Evolutionary conservation across 1,140 invertebrate species (phyloP).

Genomic region (Trichonephila clavipes): DNA sequence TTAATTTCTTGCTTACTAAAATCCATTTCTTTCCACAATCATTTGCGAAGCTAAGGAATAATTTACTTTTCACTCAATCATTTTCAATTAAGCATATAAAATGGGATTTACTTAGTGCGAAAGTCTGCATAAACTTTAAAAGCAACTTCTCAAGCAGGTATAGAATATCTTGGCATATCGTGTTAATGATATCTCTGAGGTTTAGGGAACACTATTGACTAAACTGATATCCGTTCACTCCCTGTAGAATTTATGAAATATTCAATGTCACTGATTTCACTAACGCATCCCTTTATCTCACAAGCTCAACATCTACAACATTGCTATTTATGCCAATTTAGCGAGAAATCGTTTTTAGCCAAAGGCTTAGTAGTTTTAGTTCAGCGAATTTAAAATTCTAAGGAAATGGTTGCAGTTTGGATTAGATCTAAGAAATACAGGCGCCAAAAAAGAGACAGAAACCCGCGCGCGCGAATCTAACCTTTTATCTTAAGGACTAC

Average conservation of each 20-base stretch:
- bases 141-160: neutral
- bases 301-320: neutral
- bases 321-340: neutral
- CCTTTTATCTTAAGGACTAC: neutral
- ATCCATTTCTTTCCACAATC: neutral
- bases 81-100: neutral
- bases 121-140: neutral
- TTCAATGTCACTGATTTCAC: slow-evolving; percentile 50
- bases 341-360: slow-evolving; percentile 60
- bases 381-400: slow-evolving; percentile 17
- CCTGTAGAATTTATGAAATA: slow-evolving; percentile 61
- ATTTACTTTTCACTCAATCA: neutral
- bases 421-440: neutral
- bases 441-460: neutral
- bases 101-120: neutral
- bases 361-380: slow-evolving; percentile 50
- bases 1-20: neutral
- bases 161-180: neutral
- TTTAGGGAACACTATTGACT: slow-evolving; percentile 72
- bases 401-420: slow-evolving; percentile 14
- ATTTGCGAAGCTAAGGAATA: neutral
- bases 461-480: neutral
- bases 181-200: slow-evolving; percentile 61
- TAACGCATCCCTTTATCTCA: neutral
- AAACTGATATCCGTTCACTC: slow-evolving; percentile 49